Evolutionary conservation across 2,797 vertebrate genomes (phyloP).

Genomic region (Menidia menidia): DNA sequence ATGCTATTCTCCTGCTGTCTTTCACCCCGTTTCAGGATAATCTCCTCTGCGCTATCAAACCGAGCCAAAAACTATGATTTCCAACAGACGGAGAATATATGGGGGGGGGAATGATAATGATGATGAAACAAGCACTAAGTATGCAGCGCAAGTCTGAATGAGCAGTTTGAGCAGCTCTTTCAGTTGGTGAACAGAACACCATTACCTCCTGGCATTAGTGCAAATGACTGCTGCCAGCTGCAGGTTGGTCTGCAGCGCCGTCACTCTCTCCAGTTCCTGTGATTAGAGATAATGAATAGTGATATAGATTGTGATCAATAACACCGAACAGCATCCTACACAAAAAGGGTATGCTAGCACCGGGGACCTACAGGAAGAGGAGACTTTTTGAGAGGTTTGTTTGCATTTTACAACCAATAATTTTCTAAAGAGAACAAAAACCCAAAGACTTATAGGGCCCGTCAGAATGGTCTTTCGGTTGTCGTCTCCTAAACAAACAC

Average conservation of each 20-base stretch:
- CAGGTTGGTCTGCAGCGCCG: slow-evolving; percentile 91
- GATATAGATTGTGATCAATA: not conserved
- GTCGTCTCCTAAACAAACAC: too few species aligned
- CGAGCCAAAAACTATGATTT: not conserved
- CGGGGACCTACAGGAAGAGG: too few species aligned
- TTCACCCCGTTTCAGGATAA: not conserved
- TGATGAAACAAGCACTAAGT: slow-evolving; percentile 20
- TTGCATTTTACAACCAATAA: too few species aligned
- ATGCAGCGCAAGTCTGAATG: slow-evolving; percentile 24
- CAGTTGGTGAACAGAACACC: slow-evolving; percentile 6
- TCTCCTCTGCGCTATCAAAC: not conserved
- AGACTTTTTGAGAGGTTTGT: too few species aligned
- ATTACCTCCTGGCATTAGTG: slow-evolving; percentile 92
- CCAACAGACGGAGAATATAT: slow-evolving; percentile 4
- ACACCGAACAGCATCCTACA: slow-evolving; percentile 3
- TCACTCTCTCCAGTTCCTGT: slow-evolving; percentile 96
- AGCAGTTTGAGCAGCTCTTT: slow-evolving; percentile 25
- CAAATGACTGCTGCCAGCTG: slow-evolving; percentile 97
- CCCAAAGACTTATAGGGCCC: too few species aligned
- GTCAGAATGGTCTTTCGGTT: too few species aligned
- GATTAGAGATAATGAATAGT: slow-evolving; percentile 15
- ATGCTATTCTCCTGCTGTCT: not conserved
- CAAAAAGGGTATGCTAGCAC: not conserved
- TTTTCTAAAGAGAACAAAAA: too few species aligned
- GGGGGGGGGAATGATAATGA: slow-evolving; percentile 1